Evolutionary conservation across 2,797 vertebrate species (phyloP), one percentile per base, ranked within the genome.

Genomic region (Epinephelus malabaricus): DNA sequence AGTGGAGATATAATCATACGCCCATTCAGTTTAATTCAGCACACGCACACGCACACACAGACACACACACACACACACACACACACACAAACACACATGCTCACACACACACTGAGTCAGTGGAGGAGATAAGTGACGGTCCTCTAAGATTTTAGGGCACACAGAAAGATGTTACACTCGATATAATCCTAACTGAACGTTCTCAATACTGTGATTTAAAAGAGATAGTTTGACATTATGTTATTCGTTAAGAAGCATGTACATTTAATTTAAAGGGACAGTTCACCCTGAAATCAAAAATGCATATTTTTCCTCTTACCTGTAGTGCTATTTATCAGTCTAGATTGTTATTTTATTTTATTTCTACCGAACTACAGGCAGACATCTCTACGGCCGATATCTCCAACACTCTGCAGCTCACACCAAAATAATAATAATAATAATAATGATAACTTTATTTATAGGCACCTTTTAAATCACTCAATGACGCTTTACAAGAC

Each of bases 1-100:
- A 61, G 74, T 59, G 3, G 74, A 81, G 75, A 87, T 76, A 85
- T 69, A 86, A 87, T 86, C 81, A 75, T 72, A 62, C 75, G 79
- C 56, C 65, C 47, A 56, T 88, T 84, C 66, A 51, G 34, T 63
- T 40, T 23, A 49, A 79, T 74, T 64, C 76, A 81, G 3, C 60
- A 65, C 4, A 2, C 1, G 6, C 19, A 50, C 73, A 70, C 63
- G 76, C 50, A 18, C 67, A 62, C 47, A 30, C 73, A 73, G 69
- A 76, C 60, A 76, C 50, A 14, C 67, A 65, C 51, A 40, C 73
- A 75, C 73, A 53, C 74, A 63, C 64, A 58, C 68, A 55, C n/a
- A 27, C 25, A 45, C 68, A 49, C 50, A 53, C 50, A n/a, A n/a
- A 53, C 51, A 23, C 50, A 69, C 60, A 25, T 62, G 58, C 23